Evolutionary conservation across 2,888 invertebrate genomes (phyloP).

Genomic region (Ophioninae sp.): DNA sequence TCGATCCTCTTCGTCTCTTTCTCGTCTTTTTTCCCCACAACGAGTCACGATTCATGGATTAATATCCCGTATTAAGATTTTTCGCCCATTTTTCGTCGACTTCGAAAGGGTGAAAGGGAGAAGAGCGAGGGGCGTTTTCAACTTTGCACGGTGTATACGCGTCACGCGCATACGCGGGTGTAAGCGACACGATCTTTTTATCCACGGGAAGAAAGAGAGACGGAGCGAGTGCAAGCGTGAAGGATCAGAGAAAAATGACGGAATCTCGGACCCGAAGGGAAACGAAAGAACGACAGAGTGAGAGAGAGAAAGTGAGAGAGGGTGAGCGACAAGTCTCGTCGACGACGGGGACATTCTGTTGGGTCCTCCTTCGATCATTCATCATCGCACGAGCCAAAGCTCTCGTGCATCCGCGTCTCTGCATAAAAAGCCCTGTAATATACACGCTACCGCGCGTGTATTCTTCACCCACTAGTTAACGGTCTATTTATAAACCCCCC

Average conservation of each 20-base stretch:
- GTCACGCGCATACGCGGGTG: slow-evolving; percentile 53
- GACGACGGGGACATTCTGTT: slow-evolving; percentile 66
- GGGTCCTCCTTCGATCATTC: slow-evolving; percentile 73
- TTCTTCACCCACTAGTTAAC: not conserved
- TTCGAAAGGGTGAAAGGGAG: not conserved
- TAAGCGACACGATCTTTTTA: not conserved
- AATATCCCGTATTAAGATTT: not conserved
- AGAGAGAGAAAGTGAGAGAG: slow-evolving; percentile 32
- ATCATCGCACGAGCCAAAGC: slow-evolving; percentile 75
- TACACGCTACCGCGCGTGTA: slow-evolving; percentile 15
- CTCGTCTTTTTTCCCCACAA: not conserved
- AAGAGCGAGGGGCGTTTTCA: not conserved
- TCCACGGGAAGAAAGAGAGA: not conserved
- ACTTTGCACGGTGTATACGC: slow-evolving; percentile 34
- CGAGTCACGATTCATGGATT: not conserved
- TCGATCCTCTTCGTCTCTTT: not conserved
- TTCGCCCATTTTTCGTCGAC: not conserved
- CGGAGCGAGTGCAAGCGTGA: not conserved
- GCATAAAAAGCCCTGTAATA: not conserved
- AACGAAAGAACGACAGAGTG: slow-evolving; percentile 5
- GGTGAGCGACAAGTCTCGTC: slow-evolving; percentile 71
- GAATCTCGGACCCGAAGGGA: not conserved
- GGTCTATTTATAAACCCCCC: slow-evolving; percentile 1
- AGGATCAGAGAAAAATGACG: slow-evolving; percentile 11
- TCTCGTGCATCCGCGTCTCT: not conserved